Percentiles rank a stretch among this genome's conserved stretches.
Conservation (phyloP, 2,113 vertebrate genomes). For the Tichodroma muraria region DNA sequence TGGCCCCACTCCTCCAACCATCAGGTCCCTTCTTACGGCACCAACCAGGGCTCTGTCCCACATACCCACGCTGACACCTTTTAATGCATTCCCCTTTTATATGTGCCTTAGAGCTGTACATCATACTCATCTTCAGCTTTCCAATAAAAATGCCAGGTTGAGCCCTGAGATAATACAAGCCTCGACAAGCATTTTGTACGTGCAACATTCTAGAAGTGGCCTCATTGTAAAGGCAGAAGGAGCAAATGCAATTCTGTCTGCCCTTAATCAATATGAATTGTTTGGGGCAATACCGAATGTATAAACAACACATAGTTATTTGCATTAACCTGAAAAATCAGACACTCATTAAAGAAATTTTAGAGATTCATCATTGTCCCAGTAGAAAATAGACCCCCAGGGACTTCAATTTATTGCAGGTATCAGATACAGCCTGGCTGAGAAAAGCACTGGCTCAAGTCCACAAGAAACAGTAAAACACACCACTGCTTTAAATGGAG, state of each 20-base stretch:
- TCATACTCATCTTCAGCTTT: background rate
- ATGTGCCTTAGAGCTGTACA: rapidly evolving
- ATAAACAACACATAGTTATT: background rate
- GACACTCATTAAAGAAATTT: background rate
- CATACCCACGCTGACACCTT: background rate
- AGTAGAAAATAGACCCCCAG: background rate
- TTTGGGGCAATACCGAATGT: background rate
- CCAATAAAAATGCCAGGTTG: background rate
- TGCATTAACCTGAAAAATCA: background rate
- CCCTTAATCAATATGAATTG: background rate
- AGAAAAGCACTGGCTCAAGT: background rate
- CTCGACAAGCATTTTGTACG: background rate
- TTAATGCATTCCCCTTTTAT: background rate
- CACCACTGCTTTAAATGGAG: background rate
- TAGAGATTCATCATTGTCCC: background rate
- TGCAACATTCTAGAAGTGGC: background rate
- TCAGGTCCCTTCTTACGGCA: background rate
- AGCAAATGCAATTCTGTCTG: background rate
- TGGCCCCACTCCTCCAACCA: background rate
- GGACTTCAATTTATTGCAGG: background rate
- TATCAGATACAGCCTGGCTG: background rate
- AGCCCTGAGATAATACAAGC: background rate
- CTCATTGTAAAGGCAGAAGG: background rate
- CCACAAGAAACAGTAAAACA: background rate
- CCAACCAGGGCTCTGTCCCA: background rate